A percentile compares a stretch with the other conserved stretches of the same genome.
These are phyloP conservation scores for Tetraodon nigroviridis DNA, from an alignment of 2,113 vertebrate species.

Conservation along the genomic window DNA sequence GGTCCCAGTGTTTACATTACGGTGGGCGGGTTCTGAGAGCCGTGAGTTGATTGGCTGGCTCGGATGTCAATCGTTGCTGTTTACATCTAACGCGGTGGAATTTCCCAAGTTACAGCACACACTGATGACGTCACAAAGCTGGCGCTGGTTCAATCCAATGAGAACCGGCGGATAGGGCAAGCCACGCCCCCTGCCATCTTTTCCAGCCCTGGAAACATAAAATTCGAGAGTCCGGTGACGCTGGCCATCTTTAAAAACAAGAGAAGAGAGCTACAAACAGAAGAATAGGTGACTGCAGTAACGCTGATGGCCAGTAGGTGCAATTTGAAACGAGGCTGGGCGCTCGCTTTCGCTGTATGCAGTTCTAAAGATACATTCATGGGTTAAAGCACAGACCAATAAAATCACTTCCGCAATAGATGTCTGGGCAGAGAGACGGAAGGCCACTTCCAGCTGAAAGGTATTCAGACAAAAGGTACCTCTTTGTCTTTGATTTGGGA, in stretches of 20 bases:
- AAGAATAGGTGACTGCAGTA: background rate
- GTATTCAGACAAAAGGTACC: slow-evolving; percentile 42
- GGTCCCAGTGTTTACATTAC: slow-evolving; percentile 55
- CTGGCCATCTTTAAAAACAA: too few species aligned
- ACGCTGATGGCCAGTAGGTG: background rate
- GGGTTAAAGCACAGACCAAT: slow-evolving; percentile 65
- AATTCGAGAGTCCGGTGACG: too few species aligned
- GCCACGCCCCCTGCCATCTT: too few species aligned
- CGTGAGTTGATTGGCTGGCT: slow-evolving; percentile 51
- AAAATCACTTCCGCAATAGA: slow-evolving; percentile 75
- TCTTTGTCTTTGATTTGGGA: slow-evolving; percentile 43
- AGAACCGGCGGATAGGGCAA: too few species aligned
- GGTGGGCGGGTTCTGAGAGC: background rate
- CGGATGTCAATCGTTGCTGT: slow-evolving; percentile 64
- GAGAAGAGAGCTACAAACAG: too few species aligned
- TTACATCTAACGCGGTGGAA: slow-evolving; percentile 78
- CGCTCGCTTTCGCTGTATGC: background rate
- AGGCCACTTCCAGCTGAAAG: slow-evolving; percentile 65
- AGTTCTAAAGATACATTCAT: background rate
- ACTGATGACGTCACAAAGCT: background rate
- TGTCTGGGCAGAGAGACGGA: slow-evolving; percentile 61
- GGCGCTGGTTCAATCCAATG: background rate
- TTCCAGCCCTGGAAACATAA: too few species aligned
- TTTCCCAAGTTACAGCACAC: slow-evolving; percentile 74
- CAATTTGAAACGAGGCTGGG: background rate